These are phyloP conservation scores for Silurus lanzhouensis DNA, from an alignment of 2,797 vertebrate genomes.

Conservation along the genomic window DNA sequence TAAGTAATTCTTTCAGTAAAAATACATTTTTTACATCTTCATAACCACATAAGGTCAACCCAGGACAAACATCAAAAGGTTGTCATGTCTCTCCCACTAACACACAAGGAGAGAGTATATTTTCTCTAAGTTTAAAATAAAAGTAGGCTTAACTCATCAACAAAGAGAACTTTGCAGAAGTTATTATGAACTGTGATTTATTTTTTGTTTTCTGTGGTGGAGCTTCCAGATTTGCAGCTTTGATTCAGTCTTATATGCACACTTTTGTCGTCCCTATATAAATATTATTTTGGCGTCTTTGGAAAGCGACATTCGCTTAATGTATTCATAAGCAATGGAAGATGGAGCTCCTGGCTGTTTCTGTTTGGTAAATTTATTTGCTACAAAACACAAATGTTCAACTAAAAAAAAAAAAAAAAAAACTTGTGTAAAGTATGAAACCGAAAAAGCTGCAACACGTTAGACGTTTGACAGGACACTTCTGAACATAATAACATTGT, in stretches of 20 bases:
- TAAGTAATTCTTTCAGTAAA: conserved; percentile 14
- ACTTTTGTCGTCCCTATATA: conserved; percentile 78
- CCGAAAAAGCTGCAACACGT: conserved; percentile 74
- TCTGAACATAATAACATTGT: conserved; percentile 61
- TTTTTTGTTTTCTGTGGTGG: conserved; percentile 79
- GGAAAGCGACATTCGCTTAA: conserved; percentile 87
- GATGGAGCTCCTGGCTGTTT: conserved; percentile 63
- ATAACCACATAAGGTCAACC: conserved; percentile 16
- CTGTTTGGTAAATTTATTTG: conserved; percentile 69
- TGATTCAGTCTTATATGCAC: conserved; percentile 94
- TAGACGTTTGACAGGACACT: conserved; percentile 69
- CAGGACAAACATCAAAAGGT: conserved; percentile 15
- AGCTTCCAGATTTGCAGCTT: conserved; percentile 90
- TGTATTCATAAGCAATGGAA: conserved; percentile 72
- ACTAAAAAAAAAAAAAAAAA: conserved; percentile 46
- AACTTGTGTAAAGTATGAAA: conserved; percentile 64
- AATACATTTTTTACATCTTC: conserved; percentile 21
- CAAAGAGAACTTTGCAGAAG: conserved; percentile 51
- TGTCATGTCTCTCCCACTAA: not conserved
- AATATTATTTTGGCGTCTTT: conserved; percentile 76
- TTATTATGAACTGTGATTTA: conserved; percentile 61
- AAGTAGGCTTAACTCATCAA: conserved; percentile 55
- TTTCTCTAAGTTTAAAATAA: conserved; percentile 36
- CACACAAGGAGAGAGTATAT: conserved; percentile 30
- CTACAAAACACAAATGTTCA: conserved; percentile 75